Conservation (phyloP, 1,140 invertebrate species). For the Bombus waltoni region DNA sequence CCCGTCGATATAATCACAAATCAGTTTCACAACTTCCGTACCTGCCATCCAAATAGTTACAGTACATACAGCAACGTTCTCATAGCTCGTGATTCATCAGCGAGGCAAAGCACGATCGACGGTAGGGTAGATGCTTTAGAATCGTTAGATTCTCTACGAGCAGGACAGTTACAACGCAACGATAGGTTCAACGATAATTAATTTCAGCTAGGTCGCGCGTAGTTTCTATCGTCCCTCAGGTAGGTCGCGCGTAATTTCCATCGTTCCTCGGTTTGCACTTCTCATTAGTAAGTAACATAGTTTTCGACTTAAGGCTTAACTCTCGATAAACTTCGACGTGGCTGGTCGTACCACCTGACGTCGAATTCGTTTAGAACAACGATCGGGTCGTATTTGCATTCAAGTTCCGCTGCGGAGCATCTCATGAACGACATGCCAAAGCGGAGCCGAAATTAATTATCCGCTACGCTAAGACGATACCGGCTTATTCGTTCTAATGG, state of each 20-base stretch:
- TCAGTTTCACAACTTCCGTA: background rate
- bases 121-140: background rate
- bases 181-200: constrained; percentile 9
- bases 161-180: background rate
- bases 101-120: background rate
- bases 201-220: background rate
- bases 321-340: constrained; percentile 29
- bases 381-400: constrained; percentile 32
- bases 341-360: constrained; percentile 41
- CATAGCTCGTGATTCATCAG: background rate
- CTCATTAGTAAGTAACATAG: constrained; percentile 36
- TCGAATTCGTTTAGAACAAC: constrained; percentile 39
- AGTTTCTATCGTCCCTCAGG: background rate
- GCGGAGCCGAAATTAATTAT: constrained; percentile 39
- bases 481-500: background rate
- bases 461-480: constrained; percentile 1
- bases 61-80: background rate
- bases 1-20: no score
- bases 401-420: background rate
- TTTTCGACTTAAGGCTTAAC: constrained; percentile 27
- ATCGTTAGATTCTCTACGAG: background rate
- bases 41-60: background rate
- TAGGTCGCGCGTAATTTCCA: background rate
- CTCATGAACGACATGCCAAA: background rate
- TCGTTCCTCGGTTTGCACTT: constrained; percentile 16